Evolutionary conservation across 1,140 invertebrate genomes (phyloP).

Genomic region (Apis dorsata): DNA sequence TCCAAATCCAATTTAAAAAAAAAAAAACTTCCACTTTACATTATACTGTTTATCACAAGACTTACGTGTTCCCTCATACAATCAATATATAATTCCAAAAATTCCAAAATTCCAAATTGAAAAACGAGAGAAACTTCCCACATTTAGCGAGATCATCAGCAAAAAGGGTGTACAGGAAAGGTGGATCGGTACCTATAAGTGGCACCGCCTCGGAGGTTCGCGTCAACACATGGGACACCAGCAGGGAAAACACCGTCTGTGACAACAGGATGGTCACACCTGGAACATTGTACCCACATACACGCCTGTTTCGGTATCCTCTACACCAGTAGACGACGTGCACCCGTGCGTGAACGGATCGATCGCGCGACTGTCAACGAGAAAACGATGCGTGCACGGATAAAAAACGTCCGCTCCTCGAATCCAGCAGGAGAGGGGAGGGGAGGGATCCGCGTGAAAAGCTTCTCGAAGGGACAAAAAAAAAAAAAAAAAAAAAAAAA

Average conservation of each 20-base stretch:
- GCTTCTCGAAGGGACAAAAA: slow-evolving; percentile 7
- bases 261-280: slow-evolving; percentile 99
- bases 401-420: slow-evolving; percentile 6
- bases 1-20: too few species aligned
- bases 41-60: too few species aligned
- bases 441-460: background rate
- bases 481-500: too few species aligned
- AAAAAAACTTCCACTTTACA: too few species aligned
- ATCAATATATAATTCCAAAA: background rate
- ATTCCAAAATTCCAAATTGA: background rate
- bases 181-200: slow-evolving; percentile 91
- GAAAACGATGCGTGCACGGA: background rate
- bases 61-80: too few species aligned
- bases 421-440: background rate
- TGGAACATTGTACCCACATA: slow-evolving; percentile 85
- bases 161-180: slow-evolving; percentile 39
- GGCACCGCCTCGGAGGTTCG: slow-evolving; percentile 98
- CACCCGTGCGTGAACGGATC: slow-evolving; percentile 58
- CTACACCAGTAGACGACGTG: slow-evolving; percentile 70
- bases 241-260: slow-evolving; percentile 99
- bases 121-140: slow-evolving; percentile 19
- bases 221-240: slow-evolving; percentile 97
- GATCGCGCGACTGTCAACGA: background rate
- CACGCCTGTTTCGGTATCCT: slow-evolving; percentile 60
- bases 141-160: slow-evolving; percentile 13